Percentiles rank a stretch among this genome's conserved stretches.
Conservation (phyloP, 2,797 vertebrate species). For the Anas bahamensis region DNA sequence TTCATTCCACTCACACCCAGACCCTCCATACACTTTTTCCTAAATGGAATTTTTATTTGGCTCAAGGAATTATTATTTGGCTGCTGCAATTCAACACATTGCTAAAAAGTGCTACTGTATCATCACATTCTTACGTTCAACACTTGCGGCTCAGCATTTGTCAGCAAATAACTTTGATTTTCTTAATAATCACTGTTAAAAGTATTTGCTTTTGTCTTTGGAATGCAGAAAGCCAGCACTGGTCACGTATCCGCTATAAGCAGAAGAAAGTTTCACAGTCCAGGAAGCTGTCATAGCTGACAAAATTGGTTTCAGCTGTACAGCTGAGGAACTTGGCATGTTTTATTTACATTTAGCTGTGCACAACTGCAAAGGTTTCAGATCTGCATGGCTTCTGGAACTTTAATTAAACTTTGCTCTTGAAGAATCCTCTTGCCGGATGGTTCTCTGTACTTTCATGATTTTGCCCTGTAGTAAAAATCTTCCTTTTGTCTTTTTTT, state of each 20-base stretch:
- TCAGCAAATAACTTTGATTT: neutral
- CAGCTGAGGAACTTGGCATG: neutral
- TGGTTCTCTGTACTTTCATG: neutral
- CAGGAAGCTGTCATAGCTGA: constrained; percentile 30
- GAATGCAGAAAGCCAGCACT: neutral
- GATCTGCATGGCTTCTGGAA: neutral
- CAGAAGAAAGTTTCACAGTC: neutral
- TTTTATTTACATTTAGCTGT: neutral
- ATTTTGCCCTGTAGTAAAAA: neutral
- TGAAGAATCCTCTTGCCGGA: neutral
- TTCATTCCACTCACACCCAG: neutral
- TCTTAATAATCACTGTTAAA: neutral
- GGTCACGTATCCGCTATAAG: neutral
- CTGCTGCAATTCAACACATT: neutral
- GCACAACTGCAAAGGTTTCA: neutral
- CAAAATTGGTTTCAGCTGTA: constrained; percentile 61
- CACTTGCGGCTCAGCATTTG: neutral
- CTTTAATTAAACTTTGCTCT: neutral
- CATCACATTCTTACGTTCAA: neutral
- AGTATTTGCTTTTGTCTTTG: neutral
- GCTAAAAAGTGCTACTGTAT: neutral
- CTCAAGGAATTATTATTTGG: neutral
- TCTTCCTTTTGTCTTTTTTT: neutral
- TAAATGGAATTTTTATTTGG: neutral
- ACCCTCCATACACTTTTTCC: neutral